Evolutionary conservation across 2,888 invertebrate species (phyloP).

Genomic region (Apantesis nais): DNA sequence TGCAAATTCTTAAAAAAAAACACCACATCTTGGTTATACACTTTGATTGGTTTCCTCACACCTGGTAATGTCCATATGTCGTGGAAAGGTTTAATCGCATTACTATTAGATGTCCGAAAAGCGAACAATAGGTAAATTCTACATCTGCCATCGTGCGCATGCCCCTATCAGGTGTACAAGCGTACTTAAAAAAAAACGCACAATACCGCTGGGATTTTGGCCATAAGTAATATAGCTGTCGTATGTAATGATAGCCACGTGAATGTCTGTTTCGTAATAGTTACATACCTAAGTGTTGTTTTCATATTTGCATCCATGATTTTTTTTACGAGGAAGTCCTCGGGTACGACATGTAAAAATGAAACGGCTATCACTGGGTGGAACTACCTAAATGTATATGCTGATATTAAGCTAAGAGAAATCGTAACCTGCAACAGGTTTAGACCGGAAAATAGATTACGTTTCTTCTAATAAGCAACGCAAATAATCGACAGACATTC

Average conservation of each 20-base stretch:
- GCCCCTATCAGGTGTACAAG: conserved; percentile 54
- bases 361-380: background rate
- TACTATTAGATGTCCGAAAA: conserved; percentile 35
- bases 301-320: background rate
- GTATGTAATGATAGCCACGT: background rate
- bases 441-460: too few species aligned
- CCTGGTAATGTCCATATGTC: conserved; percentile 53
- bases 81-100: conserved; percentile 55
- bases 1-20: background rate
- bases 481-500: too few species aligned
- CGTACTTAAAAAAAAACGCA: background rate
- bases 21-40: background rate
- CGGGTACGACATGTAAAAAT: background rate
- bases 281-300: background rate
- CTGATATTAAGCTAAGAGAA: background rate
- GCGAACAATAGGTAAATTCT: conserved; percentile 45
- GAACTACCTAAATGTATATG: background rate
- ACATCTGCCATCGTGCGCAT: conserved; percentile 50
- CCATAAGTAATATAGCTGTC: conserved; percentile 12
- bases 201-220: conserved; percentile 3
- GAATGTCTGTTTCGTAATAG: background rate
- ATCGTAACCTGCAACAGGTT: too few species aligned
- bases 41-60: conserved; percentile 25
- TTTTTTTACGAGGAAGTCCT: background rate
- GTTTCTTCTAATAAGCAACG: too few species aligned